These are phyloP conservation scores for Larimichthys polyactis DNA, from an alignment of 2,113 vertebrate species.

Conservation along the genomic window DNA sequence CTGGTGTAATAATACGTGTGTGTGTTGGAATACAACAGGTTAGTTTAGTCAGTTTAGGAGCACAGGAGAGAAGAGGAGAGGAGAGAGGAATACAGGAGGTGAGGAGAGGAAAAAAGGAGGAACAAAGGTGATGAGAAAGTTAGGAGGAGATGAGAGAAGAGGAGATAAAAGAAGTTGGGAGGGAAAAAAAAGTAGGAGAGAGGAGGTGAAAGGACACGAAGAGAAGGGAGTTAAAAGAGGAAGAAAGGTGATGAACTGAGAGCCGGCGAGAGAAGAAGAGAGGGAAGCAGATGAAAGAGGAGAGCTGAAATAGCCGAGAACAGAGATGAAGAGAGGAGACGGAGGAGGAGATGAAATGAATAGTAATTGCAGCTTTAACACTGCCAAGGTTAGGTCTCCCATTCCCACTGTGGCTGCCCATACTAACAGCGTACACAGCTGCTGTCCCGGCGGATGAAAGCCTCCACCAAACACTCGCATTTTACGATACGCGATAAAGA, in stretches of 20 bases:
- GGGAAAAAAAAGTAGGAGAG: background rate
- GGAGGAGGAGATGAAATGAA: slow-evolving; percentile 51
- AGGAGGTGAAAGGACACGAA: slow-evolving; percentile 21
- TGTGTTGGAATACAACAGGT: slow-evolving; percentile 12
- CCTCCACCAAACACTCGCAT: background rate
- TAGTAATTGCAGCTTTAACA: slow-evolving; percentile 53
- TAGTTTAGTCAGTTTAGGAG: slow-evolving; percentile 11
- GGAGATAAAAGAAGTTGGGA: slow-evolving; percentile 24
- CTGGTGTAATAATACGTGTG: background rate
- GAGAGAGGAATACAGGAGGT: background rate
- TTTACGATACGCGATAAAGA: slow-evolving; percentile 8
- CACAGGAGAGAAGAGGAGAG: background rate
- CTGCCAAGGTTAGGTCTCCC: slow-evolving; percentile 40
- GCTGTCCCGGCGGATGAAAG: slow-evolving; percentile 14
- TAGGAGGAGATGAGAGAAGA: background rate
- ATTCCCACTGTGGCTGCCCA: background rate
- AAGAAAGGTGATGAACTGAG: slow-evolving; percentile 34
- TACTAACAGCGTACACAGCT: slow-evolving; percentile 12
- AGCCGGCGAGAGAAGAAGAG: slow-evolving; percentile 24
- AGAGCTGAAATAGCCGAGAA: slow-evolving; percentile 29
- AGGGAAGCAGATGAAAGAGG: slow-evolving; percentile 38
- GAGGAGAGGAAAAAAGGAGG: background rate
- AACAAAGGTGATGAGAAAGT: background rate
- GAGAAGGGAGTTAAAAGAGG: slow-evolving; percentile 30
- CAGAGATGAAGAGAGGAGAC: slow-evolving; percentile 33